Evolutionary conservation across 1,140 invertebrate species (phyloP).

Genomic region (Trachymyrmex septentrionalis): DNA sequence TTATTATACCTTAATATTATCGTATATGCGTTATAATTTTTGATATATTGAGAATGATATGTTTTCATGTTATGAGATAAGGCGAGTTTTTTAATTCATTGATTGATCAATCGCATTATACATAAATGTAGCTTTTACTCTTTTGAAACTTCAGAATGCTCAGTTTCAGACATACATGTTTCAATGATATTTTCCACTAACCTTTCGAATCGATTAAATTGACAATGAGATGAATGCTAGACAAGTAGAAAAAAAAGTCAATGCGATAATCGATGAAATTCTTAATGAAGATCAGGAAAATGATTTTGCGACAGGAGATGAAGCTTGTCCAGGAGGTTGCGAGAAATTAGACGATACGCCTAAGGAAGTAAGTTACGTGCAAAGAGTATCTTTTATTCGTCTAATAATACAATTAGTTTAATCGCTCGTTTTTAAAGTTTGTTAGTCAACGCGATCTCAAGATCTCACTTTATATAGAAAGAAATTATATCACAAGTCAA

Average conservation of each 20-base stretch:
- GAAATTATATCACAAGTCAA: not conserved
- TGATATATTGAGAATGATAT: too few species aligned
- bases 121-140: too few species aligned
- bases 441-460: not conserved
- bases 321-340: conserved; percentile 16
- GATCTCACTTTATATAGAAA: not conserved
- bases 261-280: conserved; percentile 63
- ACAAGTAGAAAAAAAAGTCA: conserved; percentile 53
- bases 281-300: conserved; percentile 62
- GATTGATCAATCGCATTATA: too few species aligned
- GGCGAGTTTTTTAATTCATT: too few species aligned
- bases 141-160: not conserved
- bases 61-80: too few species aligned
- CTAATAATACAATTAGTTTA: not conserved
- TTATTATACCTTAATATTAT: not conserved
- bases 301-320: not conserved
- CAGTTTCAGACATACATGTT: not conserved
- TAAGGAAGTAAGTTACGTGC: not conserved
- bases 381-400: not conserved
- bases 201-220: conserved; percentile 9
- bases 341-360: not conserved
- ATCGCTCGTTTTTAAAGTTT: not conserved
- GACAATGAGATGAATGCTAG: conserved; percentile 32
- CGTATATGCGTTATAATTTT: too few species aligned
- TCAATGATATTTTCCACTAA: conserved; percentile 29